Percentiles rank a stretch among this genome's conserved stretches.
These are phyloP conservation scores for Ophioderma brevispina DNA, from an alignment of 35 echinoderm and acorn worm genomes.

Conservation along the genomic window DNA sequence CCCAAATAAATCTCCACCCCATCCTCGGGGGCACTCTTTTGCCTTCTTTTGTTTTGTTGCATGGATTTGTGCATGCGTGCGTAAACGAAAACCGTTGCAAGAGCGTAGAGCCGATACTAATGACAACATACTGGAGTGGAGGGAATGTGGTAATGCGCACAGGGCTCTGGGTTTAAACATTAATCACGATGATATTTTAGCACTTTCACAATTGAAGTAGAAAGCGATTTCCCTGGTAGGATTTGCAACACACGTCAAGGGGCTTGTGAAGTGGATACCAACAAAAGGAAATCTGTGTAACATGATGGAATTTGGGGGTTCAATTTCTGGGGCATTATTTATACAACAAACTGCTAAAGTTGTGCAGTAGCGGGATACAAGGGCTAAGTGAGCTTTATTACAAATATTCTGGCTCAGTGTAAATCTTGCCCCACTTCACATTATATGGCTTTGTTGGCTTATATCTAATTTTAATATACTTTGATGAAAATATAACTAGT, in stretches of 20 bases:
- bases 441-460: too few relatives aligned
- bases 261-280: background rate
- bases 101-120: background rate
- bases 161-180: background rate
- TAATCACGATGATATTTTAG: conserved; percentile 10
- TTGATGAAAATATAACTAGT: too few relatives aligned
- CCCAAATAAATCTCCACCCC: conserved; percentile 8
- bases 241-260: background rate
- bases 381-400: too few relatives aligned
- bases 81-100: background rate
- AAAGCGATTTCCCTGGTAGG: background rate
- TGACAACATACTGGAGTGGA: background rate
- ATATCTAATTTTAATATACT: too few relatives aligned
- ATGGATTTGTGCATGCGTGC: background rate
- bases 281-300: background rate
- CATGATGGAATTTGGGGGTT: background rate
- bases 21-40: background rate
- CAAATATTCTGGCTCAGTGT: too few relatives aligned
- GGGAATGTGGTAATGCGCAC: background rate
- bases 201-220: background rate
- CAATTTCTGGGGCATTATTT: background rate
- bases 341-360: background rate
- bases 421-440: too few relatives aligned
- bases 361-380: background rate
- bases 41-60: background rate